Evolutionary conservation across 2,888 invertebrate species (phyloP), one percentile per base, ranked within the genome.

Genomic region (Dicyrtoma fusca): DNA sequence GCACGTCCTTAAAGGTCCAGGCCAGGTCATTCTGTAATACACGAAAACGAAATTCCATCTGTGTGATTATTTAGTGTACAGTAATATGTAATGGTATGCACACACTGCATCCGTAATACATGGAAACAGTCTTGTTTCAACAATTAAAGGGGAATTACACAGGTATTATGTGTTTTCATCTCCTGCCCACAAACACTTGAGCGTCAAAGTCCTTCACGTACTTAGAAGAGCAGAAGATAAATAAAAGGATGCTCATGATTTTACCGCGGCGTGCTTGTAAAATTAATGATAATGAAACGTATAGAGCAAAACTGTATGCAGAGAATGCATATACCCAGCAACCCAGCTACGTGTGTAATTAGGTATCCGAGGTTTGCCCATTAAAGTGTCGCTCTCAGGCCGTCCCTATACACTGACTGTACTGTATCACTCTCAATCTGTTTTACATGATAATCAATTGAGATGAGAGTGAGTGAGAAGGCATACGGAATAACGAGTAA

Each of bases 181-280:
- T 14, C 11, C 11, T 49, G 3, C 5, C 8, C 13, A 45, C 8
- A 45, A 45, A 13, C 49, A 17, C 49, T 17, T 49, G 49, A 6
- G 19, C 11, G 11, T 45, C 3, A 57, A 25, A 21, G 53, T 53
- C 53, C 53, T 53, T 53, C 57, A 25, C n/a, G 19, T 11, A 34
- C 3, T 3, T 34, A 34, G n/a, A 57, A 21, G 23, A 1, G 13
- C 25, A 57, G 34, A 34, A 34, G 34, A 34, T 34, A 34, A 34
- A 34, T 34, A 57, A 57, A 57, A 57, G 23, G 57, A 57, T 57
- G 57, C 23, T 57, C 57, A 57, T 57, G 57, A 57, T 57, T 11
- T 13, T 21, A 23, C 26, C n/a, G 26, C 11, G 13, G 1, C 10
- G 25, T 13, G 57, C 17, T 14, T 11, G 6, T 25, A 21, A 57